Evolutionary conservation across 2,888 invertebrate genomes (phyloP).

Genomic region (Heliconius aoede): DNA sequence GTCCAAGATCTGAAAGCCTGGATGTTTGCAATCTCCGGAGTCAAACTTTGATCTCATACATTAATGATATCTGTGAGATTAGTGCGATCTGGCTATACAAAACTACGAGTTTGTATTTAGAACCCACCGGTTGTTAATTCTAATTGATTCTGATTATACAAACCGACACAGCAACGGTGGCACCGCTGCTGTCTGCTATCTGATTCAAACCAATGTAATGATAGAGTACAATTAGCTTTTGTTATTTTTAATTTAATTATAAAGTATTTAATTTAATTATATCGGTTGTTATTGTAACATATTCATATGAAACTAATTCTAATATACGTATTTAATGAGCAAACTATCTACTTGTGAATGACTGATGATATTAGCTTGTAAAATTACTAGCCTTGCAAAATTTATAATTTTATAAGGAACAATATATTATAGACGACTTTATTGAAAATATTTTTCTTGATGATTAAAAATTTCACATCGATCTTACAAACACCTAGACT

Average conservation of each 20-base stretch:
- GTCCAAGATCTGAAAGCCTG: conserved; percentile 34
- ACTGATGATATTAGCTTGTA: not conserved
- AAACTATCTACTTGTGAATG: no score
- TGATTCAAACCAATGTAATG: not conserved
- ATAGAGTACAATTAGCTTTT: not conserved
- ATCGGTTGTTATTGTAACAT: not conserved
- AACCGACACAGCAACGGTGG: no score
- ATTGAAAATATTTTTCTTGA: conserved; percentile 7
- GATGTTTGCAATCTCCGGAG: conserved; percentile 39
- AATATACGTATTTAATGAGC: no score
- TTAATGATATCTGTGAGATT: conserved; percentile 40
- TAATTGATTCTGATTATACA: conserved; percentile 11
- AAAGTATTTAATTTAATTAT: not conserved
- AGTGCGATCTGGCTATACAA: conserved; percentile 29
- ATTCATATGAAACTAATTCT: not conserved
- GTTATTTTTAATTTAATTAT: not conserved
- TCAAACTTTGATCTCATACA: conserved; percentile 39
- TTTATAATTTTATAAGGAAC: not conserved
- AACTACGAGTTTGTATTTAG: not conserved
- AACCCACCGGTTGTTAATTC: conserved; percentile 1
- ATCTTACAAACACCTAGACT: conserved; percentile 24
- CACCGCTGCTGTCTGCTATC: not conserved
- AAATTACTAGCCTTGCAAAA: not conserved
- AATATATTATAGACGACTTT: not conserved
- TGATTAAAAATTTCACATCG: conserved; percentile 25